Conservation (phyloP, 2,888 invertebrate species). For the Zele albiditarsus region DNA sequence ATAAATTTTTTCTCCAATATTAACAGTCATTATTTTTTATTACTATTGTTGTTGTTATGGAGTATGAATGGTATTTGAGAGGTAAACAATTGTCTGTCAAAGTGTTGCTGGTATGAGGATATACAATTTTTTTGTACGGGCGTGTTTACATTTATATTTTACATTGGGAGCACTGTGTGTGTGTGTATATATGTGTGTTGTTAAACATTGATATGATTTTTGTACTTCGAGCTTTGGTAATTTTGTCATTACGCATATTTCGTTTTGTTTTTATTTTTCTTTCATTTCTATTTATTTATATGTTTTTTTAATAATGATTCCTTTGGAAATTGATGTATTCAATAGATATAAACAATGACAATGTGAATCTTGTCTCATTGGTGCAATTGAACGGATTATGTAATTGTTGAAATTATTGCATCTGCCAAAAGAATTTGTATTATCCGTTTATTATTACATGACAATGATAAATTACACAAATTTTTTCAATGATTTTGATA, state of each 20-base stretch:
- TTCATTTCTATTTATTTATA: neutral
- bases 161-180: neutral
- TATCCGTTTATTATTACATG: constrained; percentile 5
- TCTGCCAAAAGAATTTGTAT: constrained; percentile 17
- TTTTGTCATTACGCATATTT: constrained; percentile 23
- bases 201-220: neutral
- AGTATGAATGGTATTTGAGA: no score
- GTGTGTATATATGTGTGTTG: neutral
- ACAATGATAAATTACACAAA: neutral
- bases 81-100: neutral
- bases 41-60: no score
- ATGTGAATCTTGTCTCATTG: constrained; percentile 43
- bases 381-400: constrained; percentile 57
- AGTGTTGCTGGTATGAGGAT: neutral
- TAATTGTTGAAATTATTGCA: constrained; percentile 53
- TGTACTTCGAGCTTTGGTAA: neutral
- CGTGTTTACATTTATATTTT: constrained; percentile 7
- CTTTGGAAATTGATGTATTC: no score
- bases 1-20: no score
- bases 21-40: no score
- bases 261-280: constrained; percentile 28
- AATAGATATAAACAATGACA: constrained; percentile 58
- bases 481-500: neutral
- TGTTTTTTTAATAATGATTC: no score
- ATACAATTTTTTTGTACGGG: neutral